Percentiles rank a stretch among this genome's conserved stretches.
phyloP scores from a whole-genome alignment of 2,888 invertebrate species.

The Myathropa florea region DNA sequence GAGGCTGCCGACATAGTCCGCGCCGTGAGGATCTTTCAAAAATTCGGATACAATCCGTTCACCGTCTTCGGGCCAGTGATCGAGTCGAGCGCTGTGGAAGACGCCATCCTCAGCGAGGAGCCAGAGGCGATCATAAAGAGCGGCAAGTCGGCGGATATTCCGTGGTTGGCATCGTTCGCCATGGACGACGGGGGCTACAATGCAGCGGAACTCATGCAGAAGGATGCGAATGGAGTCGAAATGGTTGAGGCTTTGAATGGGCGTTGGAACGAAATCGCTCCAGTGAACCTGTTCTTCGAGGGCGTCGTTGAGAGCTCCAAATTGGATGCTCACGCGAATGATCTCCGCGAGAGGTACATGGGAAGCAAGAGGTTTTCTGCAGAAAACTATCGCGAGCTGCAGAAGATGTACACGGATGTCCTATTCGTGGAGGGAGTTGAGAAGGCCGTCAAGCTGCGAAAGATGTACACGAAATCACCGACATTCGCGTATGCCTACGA shows the following conservation, averaged over 20 bases:
- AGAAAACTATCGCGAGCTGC: slow-evolving; percentile 79
- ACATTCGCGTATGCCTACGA: slow-evolving; percentile 85
- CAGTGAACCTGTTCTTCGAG: slow-evolving; percentile 84
- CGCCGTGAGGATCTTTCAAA: slow-evolving; percentile 78
- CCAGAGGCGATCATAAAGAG: slow-evolving; percentile 84
- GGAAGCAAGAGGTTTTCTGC: slow-evolving; percentile 77
- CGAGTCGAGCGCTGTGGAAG: slow-evolving; percentile 81
- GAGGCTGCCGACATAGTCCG: slow-evolving; percentile 84
- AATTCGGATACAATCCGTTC: slow-evolving; percentile 86
- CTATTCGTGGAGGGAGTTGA: slow-evolving; percentile 84
- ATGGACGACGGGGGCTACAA: slow-evolving; percentile 89
- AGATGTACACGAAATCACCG: slow-evolving; percentile 82
- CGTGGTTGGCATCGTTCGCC: slow-evolving; percentile 86
- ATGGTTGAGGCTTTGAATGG: slow-evolving; percentile 83
- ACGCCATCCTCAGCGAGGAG: slow-evolving; percentile 85
- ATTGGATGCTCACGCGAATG: slow-evolving; percentile 67
- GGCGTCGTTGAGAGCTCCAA: slow-evolving; percentile 82
- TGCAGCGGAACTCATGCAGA: slow-evolving; percentile 80
- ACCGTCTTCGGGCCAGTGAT: slow-evolving; percentile 88
- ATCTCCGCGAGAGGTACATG: slow-evolving; percentile 72
- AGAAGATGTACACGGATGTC: slow-evolving; percentile 85
- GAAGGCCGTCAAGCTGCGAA: slow-evolving; percentile 83
- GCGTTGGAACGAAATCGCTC: slow-evolving; percentile 81
- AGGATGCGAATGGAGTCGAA: slow-evolving; percentile 76
- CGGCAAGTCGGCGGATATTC: slow-evolving; percentile 85